These are phyloP conservation scores for Pygmarrhopalites habei DNA, from an alignment of 1,140 invertebrate genomes.

Conservation along the genomic window DNA sequence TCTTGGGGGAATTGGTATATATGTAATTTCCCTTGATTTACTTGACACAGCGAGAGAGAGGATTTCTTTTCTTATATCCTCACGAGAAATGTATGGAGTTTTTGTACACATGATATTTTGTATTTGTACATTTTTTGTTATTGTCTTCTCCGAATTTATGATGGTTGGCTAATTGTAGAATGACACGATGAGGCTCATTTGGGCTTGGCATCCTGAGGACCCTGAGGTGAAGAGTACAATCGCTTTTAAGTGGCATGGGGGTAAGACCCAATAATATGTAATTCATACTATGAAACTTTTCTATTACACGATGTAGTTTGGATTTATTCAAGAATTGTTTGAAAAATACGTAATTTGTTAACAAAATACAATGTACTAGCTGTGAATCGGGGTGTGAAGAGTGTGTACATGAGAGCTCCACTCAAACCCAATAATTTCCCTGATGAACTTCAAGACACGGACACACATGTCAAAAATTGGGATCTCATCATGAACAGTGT, in stretches of 20 bases:
- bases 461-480: constrained; percentile 50
- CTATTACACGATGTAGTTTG: no score
- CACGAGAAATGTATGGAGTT: no score
- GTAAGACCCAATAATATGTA: no score
- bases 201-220: constrained; percentile 62
- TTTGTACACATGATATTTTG: constrained; percentile 2
- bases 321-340: no score
- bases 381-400: constrained; percentile 55
- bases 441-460: constrained; percentile 48
- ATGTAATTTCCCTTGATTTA: not conserved
- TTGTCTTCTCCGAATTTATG: no score
- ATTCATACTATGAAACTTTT: no score
- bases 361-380: no score
- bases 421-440: constrained; percentile 40
- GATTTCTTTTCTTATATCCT: not conserved
- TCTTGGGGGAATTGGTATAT: no score
- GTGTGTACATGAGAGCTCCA: constrained; percentile 52
- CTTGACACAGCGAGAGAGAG: not conserved
- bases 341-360: no score
- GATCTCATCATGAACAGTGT: constrained; percentile 67
- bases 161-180: constrained; percentile 57
- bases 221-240: constrained; percentile 45
- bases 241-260: constrained; percentile 49
- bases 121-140: not conserved
- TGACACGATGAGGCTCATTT: constrained; percentile 69